Base-by-base conservation (phyloP, 2,797 vertebrate genomes). In the Sebastes nivosus region DNA sequence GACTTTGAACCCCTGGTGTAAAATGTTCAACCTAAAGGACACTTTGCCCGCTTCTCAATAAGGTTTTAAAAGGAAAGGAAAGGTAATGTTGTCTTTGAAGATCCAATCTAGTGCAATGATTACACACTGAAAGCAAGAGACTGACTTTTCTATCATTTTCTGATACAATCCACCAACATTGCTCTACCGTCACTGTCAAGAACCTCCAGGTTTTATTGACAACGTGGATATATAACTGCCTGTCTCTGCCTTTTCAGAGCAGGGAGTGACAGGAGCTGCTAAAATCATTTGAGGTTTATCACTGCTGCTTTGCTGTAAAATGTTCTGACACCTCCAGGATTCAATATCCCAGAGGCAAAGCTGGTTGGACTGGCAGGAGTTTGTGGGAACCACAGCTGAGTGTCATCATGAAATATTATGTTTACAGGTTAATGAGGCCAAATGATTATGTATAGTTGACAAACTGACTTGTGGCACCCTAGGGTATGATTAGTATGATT, bases 301-400 rank as follows among this genome's bases (percentile, higher is more conserved):
- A 36, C 52, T 20, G 29, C 24, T 67, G 34, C 24, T 67, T 34
- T 58, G 52, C 58, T 81, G 59, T 55, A 25, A 81, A 77, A 70
- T 34, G 18, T 36, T 67, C 66, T 0, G 22, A 55, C 20, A 67
- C 20, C 36, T 38, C 20, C 36, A 42, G n/a, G 30, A 76, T 52
- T 29, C 7, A 66, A 24, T 27, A 14, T 57, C 57, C 6, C 27
- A 11, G 8, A 65, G 42, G 42, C 16, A 46, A 46, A 46, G 42
- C 25, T 42, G 46, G 36, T 54, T 24, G 6, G 54, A 64, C 42
- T 30, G 22, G 24, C 42, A 69, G 63, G 60, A 29, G 74, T 60
- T n/a, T 20, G 13, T 20, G 42, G 46, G 42, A 46, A 46, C 7
- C 42, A 18, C 42, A 18, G 16, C 42, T 46, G 42, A 46, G 42